A percentile compares a stretch with the other conserved stretches of the same genome.
Evolutionary conservation across 2,113 vertebrate species (phyloP).

Genomic region (Rutilus rutilus): DNA sequence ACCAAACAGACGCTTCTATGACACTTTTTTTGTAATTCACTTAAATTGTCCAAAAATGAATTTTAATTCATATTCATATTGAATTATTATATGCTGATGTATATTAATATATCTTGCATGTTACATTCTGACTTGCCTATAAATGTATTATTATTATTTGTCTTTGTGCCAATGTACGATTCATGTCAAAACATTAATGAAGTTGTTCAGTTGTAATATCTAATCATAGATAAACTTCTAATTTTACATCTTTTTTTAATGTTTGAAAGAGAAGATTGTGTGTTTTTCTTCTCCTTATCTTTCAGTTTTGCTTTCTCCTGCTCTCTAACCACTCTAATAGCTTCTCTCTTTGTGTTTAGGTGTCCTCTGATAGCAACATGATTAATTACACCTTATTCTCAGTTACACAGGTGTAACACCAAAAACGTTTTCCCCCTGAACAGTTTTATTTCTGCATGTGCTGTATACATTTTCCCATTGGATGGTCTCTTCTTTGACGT

Average conservation of each 20-base stretch:
- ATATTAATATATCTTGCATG: background rate
- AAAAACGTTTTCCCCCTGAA: slow-evolving; percentile 6
- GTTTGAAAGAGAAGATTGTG: slow-evolving; percentile 61
- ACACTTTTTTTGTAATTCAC: background rate
- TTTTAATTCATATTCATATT: background rate
- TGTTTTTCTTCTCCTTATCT: slow-evolving; percentile 56
- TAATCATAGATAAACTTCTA: background rate
- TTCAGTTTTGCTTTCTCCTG: slow-evolving; percentile 68
- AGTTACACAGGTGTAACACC: slow-evolving; percentile 4
- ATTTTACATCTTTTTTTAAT: background rate
- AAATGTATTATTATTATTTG: background rate
- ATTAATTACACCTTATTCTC: slow-evolving; percentile 28
- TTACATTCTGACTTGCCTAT: background rate
- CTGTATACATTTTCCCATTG: slow-evolving; percentile 33
- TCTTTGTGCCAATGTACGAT: background rate
- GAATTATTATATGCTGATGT: background rate
- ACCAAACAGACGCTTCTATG: background rate
- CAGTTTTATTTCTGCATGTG: background rate
- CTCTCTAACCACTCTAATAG: slow-evolving; percentile 79
- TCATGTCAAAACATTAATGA: background rate
- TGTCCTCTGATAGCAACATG: slow-evolving; percentile 38
- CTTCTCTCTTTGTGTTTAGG: slow-evolving; percentile 66
- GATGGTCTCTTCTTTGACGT: slow-evolving; percentile 26
- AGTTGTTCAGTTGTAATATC: background rate
- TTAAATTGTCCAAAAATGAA: background rate